Conservation (phyloP, 2,113 vertebrate species). For the Eptatretus burgeri region DNA sequence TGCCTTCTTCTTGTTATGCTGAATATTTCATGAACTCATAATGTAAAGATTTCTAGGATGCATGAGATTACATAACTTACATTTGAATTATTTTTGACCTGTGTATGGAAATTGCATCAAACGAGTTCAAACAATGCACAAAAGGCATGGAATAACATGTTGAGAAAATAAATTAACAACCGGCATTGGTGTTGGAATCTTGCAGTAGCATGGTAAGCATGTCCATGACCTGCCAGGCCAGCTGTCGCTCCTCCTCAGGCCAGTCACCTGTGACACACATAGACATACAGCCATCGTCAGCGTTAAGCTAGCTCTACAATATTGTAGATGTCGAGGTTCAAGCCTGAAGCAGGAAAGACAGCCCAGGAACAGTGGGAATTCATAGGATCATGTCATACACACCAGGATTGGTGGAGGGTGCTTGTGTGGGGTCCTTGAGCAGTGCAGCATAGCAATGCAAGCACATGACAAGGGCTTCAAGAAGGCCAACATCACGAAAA, state of each 20-base stretch:
- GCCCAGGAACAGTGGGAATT: too few relatives aligned
- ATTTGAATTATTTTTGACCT: too few relatives aligned
- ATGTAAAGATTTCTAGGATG: too few relatives aligned
- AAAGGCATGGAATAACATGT: too few relatives aligned
- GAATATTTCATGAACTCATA: too few relatives aligned
- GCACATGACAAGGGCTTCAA: conserved; percentile 88
- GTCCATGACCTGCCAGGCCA: conserved; percentile 88
- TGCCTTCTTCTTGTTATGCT: too few relatives aligned
- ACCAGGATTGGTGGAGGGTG: neutral
- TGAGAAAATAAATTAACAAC: conserved; percentile 17
- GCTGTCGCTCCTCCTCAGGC: conserved; percentile 67
- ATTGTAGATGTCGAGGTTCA: too few relatives aligned
- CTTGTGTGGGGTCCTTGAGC: conserved; percentile 61
- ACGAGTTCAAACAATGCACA: too few relatives aligned
- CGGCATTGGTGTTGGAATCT: conserved; percentile 75
- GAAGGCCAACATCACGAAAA: conserved; percentile 73
- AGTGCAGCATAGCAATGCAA: conserved; percentile 93
- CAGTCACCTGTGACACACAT: neutral
- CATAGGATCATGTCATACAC: neutral
- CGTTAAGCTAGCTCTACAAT: too few relatives aligned
- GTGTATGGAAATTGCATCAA: too few relatives aligned
- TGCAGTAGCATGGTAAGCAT: conserved; percentile 66
- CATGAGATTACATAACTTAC: too few relatives aligned
- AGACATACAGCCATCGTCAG: neutral
- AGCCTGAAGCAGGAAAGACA: too few relatives aligned